Evolutionary conservation across 2,113 vertebrate genomes (phyloP), one percentile per base, ranked within the genome.

Genomic region (Anolis sagrei): DNA sequence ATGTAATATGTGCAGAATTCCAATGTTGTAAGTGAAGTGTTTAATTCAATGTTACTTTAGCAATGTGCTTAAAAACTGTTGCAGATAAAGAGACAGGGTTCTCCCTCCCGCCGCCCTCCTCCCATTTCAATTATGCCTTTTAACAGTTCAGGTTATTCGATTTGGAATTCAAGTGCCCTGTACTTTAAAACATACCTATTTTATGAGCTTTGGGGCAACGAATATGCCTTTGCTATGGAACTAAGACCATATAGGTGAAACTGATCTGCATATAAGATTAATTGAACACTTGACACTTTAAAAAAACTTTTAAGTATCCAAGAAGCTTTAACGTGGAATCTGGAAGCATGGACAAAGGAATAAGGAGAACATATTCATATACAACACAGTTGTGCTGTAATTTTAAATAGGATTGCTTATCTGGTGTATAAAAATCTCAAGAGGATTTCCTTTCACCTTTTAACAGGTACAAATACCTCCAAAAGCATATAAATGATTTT

Each of bases 1-100:
- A 90, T 91, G 91, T 94, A 90, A 91, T 86, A 90, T 88, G 93
- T 92, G 49, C 92, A 90, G 94, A 95, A 94, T 93, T 92, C 88
- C 89, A 88, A 48, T 61, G 16, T 93, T 16, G 51, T 85, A 93
- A 80, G 91, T 94, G 89, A 94, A 93, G 88, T 92, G 36, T 88
- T 86, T 91, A 79, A 88, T n/a, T 90, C 92, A 88, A 89, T 92
- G 39, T 2, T 89, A 62, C 82, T 93, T 90, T 82, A 93, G 90
- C 83, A 89, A 76, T 89, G 85, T 91, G 86, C 90, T 94, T 92
- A 89, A 84, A 68, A 84, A 51, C 61, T 89, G 82, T 91, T 92
- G 89, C 90, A 91, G 85, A 90, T 87, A 81, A 84, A 81, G 91
- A 90, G 88, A 87, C 49, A 86, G 85, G 85, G 81, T 90, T 89